These are phyloP conservation scores for Rotaria macrura DNA, from an alignment of 2,888 invertebrate species.

Conservation along the genomic window DNA sequence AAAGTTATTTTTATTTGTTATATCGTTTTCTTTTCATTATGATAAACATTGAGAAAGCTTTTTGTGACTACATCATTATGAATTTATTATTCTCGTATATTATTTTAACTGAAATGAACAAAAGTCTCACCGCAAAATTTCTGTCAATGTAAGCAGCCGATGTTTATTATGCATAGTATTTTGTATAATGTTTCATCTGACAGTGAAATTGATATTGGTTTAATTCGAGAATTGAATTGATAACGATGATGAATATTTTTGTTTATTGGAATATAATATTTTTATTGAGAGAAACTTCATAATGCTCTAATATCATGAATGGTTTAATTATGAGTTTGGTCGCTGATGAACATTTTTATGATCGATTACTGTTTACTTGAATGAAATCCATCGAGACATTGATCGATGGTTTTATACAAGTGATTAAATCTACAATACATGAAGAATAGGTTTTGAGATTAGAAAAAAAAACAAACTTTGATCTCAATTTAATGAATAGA, in stretches of 20 bases:
- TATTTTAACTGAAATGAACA: background rate
- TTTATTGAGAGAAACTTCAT: background rate
- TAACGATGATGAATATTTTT: background rate
- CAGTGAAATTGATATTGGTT: background rate
- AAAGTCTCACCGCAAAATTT: background rate
- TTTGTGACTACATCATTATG: too few relatives aligned
- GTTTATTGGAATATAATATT: background rate
- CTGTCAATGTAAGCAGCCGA: background rate
- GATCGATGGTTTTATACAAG: background rate
- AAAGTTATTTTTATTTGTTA: background rate
- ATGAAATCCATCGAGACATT: background rate
- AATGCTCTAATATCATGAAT: background rate
- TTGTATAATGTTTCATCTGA: background rate
- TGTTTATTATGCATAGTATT: background rate
- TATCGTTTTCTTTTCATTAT: background rate
- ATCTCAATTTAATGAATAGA: too few relatives aligned
- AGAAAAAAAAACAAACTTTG: too few relatives aligned
- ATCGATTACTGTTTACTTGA: background rate
- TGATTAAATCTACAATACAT: background rate
- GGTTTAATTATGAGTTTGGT: background rate
- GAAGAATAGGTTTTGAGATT: too few relatives aligned
- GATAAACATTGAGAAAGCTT: background rate
- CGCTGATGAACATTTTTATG: background rate
- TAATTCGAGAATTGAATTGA: background rate
- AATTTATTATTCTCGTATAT: too few relatives aligned